A percentile compares a stretch with the other conserved stretches of the same genome.
Evolutionary conservation across 2,797 vertebrate genomes (phyloP).

Genomic region (Acanthis flammea): DNA sequence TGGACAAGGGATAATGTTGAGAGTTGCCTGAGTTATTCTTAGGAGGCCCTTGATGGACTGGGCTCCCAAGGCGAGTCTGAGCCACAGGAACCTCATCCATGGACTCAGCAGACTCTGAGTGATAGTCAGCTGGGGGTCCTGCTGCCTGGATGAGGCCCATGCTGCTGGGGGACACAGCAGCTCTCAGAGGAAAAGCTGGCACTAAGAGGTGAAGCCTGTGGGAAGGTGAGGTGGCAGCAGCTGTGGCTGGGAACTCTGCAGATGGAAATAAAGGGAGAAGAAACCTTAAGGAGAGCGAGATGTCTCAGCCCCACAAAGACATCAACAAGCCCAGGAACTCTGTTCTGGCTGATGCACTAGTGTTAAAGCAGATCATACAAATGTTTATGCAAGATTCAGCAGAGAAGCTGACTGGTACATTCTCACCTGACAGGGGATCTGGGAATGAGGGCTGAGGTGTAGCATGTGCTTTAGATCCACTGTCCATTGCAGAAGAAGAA

Average conservation of each 20-base stretch:
- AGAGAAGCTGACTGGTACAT: background rate
- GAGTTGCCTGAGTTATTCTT: background rate
- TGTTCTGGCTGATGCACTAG: background rate
- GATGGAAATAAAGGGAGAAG: background rate
- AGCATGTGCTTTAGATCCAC: background rate
- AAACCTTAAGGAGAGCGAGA: background rate
- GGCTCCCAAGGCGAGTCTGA: slow-evolving; percentile 84
- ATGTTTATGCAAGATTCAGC: background rate
- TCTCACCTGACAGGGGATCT: slow-evolving; percentile 65
- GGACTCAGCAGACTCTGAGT: slow-evolving; percentile 88
- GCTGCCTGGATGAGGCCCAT: slow-evolving; percentile 67
- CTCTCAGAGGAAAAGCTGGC: slow-evolving; percentile 75
- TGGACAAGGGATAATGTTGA: background rate
- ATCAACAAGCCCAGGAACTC: background rate
- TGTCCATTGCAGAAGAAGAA: slow-evolving; percentile 70
- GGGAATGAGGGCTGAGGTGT: background rate
- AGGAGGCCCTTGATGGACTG: slow-evolving; percentile 41
- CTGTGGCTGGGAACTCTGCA: slow-evolving; percentile 61
- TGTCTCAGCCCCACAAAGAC: background rate
- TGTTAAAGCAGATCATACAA: background rate
- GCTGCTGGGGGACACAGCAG: slow-evolving; percentile 63
- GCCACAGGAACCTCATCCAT: slow-evolving; percentile 90
- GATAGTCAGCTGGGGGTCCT: slow-evolving; percentile 82
- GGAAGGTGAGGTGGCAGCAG: slow-evolving; percentile 46
- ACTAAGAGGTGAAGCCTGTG: slow-evolving; percentile 73